Base-by-base conservation (phyloP, 2,888 invertebrate genomes). In the Aleiodes leptofemur region DNA sequence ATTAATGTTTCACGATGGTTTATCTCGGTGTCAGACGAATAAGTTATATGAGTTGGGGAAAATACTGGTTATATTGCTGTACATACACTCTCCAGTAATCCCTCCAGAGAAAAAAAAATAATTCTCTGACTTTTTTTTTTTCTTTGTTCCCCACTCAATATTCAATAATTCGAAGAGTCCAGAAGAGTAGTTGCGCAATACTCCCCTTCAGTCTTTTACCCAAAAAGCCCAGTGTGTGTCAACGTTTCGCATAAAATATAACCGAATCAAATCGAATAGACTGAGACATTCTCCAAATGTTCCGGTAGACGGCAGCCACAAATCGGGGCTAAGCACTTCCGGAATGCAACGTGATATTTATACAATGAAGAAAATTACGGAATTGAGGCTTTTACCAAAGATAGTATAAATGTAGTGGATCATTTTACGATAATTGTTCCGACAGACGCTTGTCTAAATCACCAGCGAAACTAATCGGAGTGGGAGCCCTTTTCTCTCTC, bases 241-340 rank as follows among this genome's bases (percentile, higher is more conserved):
- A 57, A 34, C 73, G 69, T 66, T 53, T 73, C 77, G 72, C 77
- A 85, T 88, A 84, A 87, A 87, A 84, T 87, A 86, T 85, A 81
- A 83, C 85, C 84, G 86, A 83, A 85, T 83, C 87, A 82, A 87
- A 88, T 88, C 86, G 86, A 83, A 85, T 85, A 82, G 81, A 77
- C 83, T 77, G 82, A 80, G 82, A 82, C 84, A 81, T 83, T 83
- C 50, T 73, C 74, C 75, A 76, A 77, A 83, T 82, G 83, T 82
- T 80, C 81, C 82, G 82, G 81, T 79, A 82, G 81, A 29, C 50
- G 83, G 73, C 69, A 81, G 79, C 82, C 79, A 79, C 80, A 82
- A 85, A 88, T 88, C 85, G 87, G 83, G 87, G 86, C 86, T 87
- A 88, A 89, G 84, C 83, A 86, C 84, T 88, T 88, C 88, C 88